Evolutionary conservation across 2,888 invertebrate genomes (phyloP).

Genomic region (Ornithoptera alexandrae): DNA sequence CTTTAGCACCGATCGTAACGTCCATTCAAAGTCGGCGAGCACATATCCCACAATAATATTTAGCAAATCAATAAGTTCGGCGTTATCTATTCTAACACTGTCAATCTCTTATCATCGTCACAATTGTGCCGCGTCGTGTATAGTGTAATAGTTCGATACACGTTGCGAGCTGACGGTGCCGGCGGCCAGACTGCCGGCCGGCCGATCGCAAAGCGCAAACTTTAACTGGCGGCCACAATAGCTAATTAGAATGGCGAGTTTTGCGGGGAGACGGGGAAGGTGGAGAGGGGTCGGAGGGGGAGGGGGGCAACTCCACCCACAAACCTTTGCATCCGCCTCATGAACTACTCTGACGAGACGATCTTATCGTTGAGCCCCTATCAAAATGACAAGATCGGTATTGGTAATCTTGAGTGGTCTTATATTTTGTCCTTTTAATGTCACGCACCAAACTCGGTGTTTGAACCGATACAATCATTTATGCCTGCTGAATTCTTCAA

Average conservation of each 20-base stretch:
- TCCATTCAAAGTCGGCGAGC: constrained; percentile 47
- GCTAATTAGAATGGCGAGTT: constrained; percentile 78
- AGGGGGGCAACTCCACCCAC: constrained; percentile 69
- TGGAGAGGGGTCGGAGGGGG: constrained; percentile 51
- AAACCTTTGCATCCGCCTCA: constrained; percentile 75
- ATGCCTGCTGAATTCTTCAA: not conserved
- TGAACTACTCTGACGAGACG: constrained; percentile 60
- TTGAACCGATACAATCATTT: not conserved
- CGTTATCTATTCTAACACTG: constrained; percentile 64
- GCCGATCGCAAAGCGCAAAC: constrained; percentile 68
- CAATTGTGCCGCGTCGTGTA: constrained; percentile 51
- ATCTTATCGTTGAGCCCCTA: constrained; percentile 52
- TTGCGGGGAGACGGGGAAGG: constrained; percentile 51
- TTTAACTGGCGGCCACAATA: constrained; percentile 73
- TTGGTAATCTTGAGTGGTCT: constrained; percentile 34
- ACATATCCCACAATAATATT: constrained; percentile 49
- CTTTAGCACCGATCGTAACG: constrained; percentile 50
- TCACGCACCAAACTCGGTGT: not conserved
- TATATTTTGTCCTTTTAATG: constrained; percentile 14
- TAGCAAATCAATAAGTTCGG: constrained; percentile 47
- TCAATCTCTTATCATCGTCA: constrained; percentile 71
- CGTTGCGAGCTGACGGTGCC: constrained; percentile 57
- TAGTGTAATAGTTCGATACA: constrained; percentile 37
- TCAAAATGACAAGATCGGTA: constrained; percentile 39
- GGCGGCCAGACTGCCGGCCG: constrained; percentile 70